These are phyloP conservation scores for Bufo gargarizans DNA, from an alignment of 2,113 vertebrate species.

Conservation along the genomic window DNA sequence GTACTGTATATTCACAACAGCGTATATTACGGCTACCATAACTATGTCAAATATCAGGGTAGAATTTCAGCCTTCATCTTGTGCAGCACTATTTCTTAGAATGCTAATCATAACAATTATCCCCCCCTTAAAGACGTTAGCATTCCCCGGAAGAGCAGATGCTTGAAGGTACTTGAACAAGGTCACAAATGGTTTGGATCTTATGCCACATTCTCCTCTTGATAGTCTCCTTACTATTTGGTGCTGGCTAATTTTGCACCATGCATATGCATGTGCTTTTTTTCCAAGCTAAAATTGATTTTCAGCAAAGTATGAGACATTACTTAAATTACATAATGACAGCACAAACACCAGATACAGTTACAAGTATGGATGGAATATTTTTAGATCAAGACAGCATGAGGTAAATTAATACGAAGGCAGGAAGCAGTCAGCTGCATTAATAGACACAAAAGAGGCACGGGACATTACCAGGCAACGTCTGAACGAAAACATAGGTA, in stretches of 20 bases:
- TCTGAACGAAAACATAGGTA: slow-evolving; percentile 56
- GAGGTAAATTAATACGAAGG: slow-evolving; percentile 64
- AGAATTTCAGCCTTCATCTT: slow-evolving; percentile 3
- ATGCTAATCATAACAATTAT: slow-evolving; percentile 35
- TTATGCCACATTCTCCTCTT: slow-evolving; percentile 10
- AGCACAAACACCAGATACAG: slow-evolving; percentile 54
- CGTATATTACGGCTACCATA: background rate
- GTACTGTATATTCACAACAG: no score
- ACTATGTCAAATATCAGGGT: background rate
- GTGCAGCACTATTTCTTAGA: background rate
- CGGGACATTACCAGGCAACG: slow-evolving; percentile 50
- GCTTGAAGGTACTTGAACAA: slow-evolving; percentile 22
- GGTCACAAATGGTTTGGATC: background rate
- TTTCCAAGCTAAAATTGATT: slow-evolving; percentile 45
- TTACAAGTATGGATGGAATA: slow-evolving; percentile 64
- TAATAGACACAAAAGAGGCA: slow-evolving; percentile 61
- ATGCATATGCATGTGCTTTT: slow-evolving; percentile 3
- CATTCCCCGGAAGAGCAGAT: slow-evolving; percentile 33
- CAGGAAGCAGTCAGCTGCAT: slow-evolving; percentile 65
- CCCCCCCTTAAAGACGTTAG: slow-evolving; percentile 23
- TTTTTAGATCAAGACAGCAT: slow-evolving; percentile 67
- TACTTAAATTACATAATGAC: slow-evolving; percentile 55
- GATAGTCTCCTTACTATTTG: background rate
- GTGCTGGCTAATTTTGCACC: background rate
- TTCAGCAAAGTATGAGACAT: slow-evolving; percentile 44